Percentiles rank a stretch among this genome's conserved stretches.
phyloP scores from a whole-genome alignment of 92 coral and sea anemone species.

The Bergia sp. region DNA sequence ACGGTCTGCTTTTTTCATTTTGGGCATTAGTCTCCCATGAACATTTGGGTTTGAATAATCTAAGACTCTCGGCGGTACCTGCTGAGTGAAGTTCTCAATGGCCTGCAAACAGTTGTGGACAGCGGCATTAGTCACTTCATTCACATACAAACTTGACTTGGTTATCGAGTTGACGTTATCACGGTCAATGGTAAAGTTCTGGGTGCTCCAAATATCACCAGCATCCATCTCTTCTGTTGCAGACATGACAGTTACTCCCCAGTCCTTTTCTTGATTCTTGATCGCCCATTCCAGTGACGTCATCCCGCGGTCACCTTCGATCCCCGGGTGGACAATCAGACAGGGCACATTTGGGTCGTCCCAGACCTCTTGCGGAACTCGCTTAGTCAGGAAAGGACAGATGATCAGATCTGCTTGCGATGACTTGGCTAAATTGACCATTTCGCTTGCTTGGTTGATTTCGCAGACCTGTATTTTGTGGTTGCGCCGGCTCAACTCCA shows the following conservation, averaged over 20 bases:
- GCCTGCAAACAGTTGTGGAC: slow-evolving; percentile 63
- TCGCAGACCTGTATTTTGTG: slow-evolving; percentile 69
- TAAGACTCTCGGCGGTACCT: slow-evolving; percentile 55
- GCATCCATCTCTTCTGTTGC: slow-evolving; percentile 82
- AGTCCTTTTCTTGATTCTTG: slow-evolving; percentile 57
- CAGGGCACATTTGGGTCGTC: slow-evolving; percentile 65
- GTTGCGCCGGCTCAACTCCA: slow-evolving; percentile 62
- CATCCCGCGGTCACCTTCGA: slow-evolving; percentile 83
- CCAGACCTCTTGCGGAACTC: slow-evolving; percentile 73
- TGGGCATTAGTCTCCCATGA: slow-evolving; percentile 57
- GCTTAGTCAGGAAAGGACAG: slow-evolving; percentile 77
- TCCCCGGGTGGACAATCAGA: slow-evolving; percentile 86
- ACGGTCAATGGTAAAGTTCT: slow-evolving; percentile 61
- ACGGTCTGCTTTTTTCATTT: slow-evolving; percentile 72
- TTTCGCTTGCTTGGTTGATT: slow-evolving; percentile 58
- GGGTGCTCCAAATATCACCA: slow-evolving; percentile 82
- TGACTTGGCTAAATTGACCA: slow-evolving; percentile 45
- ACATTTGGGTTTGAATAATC: slow-evolving; percentile 64
- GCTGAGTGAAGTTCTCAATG: slow-evolving; percentile 51
- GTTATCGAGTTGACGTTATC: slow-evolving; percentile 73
- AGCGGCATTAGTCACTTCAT: slow-evolving; percentile 78
- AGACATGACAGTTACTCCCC: slow-evolving; percentile 80
- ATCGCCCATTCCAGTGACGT: slow-evolving; percentile 83
- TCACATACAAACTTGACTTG: slow-evolving; percentile 76
- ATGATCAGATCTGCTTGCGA: slow-evolving; percentile 64